phyloP scores from a whole-genome alignment of 2,888 invertebrate species.

The Uropetala carovei region DNA sequence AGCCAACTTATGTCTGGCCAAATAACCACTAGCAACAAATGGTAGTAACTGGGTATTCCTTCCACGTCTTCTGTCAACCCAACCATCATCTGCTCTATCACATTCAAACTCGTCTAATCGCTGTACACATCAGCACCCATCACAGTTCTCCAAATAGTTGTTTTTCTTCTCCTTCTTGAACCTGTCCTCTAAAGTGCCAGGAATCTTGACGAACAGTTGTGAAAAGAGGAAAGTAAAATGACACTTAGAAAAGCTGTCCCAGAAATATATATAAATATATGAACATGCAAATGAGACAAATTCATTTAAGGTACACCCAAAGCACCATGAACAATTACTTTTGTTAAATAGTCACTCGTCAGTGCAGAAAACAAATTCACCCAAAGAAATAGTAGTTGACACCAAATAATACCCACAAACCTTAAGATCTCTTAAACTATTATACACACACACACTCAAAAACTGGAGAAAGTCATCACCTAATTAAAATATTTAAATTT shows the following conservation, averaged over 20 bases:
- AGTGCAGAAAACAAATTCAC: no score
- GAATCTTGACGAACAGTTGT: constrained; percentile 75
- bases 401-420: no score
- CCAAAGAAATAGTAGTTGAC: no score
- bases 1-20: constrained; percentile 13
- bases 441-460: no score
- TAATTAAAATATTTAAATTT: no score
- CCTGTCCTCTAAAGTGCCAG: constrained; percentile 80
- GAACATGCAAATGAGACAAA: background rate
- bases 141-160: constrained; percentile 53
- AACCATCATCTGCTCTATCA: background rate
- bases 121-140: constrained; percentile 37
- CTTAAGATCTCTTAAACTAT: no score
- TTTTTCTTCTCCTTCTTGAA: constrained; percentile 75
- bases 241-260: background rate
- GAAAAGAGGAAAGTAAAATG: background rate
- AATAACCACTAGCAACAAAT: constrained; percentile 40
- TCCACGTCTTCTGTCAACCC: background rate
- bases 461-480: no score
- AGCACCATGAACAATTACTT: no score
- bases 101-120: background rate
- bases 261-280: background rate
- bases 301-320: no score
- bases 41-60: background rate
- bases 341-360: no score